Percentiles rank a stretch among this genome's conserved stretches.
Evolutionary conservation across 2,888 invertebrate species (phyloP).

Genomic region (Scelioninae gen. 1): DNA sequence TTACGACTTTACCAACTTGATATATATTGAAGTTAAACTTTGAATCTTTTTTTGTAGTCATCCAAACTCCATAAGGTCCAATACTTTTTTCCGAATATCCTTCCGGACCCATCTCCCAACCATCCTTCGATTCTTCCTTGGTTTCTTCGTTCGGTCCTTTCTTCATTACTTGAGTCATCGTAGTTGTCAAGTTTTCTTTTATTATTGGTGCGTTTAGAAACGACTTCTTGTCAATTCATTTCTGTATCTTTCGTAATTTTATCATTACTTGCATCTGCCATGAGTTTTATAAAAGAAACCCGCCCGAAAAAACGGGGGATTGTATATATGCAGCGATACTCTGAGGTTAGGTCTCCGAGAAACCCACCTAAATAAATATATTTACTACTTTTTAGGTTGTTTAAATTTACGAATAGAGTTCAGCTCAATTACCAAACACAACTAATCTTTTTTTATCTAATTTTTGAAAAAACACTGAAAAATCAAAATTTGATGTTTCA

Average conservation of each 20-base stretch:
- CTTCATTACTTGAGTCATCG: not conserved
- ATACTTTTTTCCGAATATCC: constrained; percentile 14
- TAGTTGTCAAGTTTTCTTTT: not conserved
- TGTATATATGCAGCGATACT: not conserved
- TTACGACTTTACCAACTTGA: constrained; percentile 4
- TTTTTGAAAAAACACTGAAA: too few species aligned
- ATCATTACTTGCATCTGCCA: too few species aligned
- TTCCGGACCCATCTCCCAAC: constrained; percentile 9
- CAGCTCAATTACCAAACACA: too few species aligned
- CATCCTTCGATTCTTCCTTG: not conserved
- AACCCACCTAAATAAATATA: not conserved
- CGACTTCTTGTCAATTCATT: not conserved
- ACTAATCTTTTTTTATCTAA: too few species aligned
- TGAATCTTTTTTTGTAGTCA: not conserved
- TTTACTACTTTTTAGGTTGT: not conserved
- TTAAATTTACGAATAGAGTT: too few species aligned
- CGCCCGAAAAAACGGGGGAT: not conserved
- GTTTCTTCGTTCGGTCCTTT: constrained; percentile 2
- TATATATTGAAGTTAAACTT: constrained; percentile 6
- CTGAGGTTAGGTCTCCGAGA: constrained; percentile 8
- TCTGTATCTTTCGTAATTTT: not conserved
- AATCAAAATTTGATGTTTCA: too few species aligned
- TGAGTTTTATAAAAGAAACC: not conserved
- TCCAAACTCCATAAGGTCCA: constrained; percentile 32
- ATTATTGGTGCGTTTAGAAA: not conserved